Base-by-base conservation (phyloP, 2,797 vertebrate genomes). In the Takifugu rubripes region DNA sequence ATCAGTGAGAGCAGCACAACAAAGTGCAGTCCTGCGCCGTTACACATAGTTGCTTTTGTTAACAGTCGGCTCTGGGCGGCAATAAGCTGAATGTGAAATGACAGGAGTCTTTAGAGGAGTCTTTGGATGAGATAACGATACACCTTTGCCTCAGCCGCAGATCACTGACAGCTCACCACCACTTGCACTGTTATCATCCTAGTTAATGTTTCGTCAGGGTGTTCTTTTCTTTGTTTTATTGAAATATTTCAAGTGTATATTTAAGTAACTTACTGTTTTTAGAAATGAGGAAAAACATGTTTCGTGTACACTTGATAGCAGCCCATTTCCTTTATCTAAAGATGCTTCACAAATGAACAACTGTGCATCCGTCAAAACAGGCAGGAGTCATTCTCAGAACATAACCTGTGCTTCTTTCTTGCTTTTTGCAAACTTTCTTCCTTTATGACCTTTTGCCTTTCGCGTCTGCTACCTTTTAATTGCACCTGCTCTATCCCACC, bases 41-140 rank as follows among this genome's bases (percentile, higher is more conserved):
- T 12, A 14, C 25, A 24, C 56, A 56, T 50, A 14, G 36, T 40
- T 46, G 15, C n/a, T 46, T 46, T 46, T 50, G 24, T 40, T 2
- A 26, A 54, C 36, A 21, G 47, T 21, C 45, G 24, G 33, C 10
- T 31, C n/a, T 21, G n/a, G 1, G 21, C 61, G 54, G 52, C 26
- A 15, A 8, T 17, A 6, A 17, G 17, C n/a, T 11, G 21, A 44
- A 47, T 8, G 17, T 9, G 10, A 31, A 4, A 10, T 43, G 31
- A 1, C 5, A 6, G 9, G 2, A 27, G 48, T 9, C 6, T 67
- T 70, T 76, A 67, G 11, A 4, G 21, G 5, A 2, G 1, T 11
- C 25, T 52, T 64, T 59, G 56, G 75, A 82, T 77, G 75, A 50
- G 75, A 82, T 79, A 78, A 76, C 48, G 49, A 63, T 0, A 7